Base-by-base conservation (phyloP, 2,888 invertebrate species). In the Apantesis nais region DNA sequence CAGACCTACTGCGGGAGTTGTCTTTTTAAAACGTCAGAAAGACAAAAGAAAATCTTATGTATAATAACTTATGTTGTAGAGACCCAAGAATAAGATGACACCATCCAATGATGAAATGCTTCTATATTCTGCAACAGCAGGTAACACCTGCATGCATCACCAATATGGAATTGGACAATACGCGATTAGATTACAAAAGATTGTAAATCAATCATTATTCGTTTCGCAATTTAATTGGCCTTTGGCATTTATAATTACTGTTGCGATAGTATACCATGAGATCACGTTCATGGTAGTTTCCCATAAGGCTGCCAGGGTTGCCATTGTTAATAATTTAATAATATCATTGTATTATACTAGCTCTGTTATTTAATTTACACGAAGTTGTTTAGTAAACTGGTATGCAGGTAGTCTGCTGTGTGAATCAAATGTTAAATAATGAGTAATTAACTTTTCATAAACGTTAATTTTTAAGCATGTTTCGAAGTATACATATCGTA, bases 141-240 rank as follows among this genome's bases (percentile, higher is more conserved):
- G 72, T 74, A 62, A 74, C 77, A 82, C 82, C 81, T 80, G 83
- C 75, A 68, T 60, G 11, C 11, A 71, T 62, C 73, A 74, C 71
- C 66, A 68, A 79, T 82, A 81, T 73, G 71, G 83, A 11, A 37
- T 37, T 66, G 62, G 58, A 82, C 78, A 81, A 72, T 78, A 82
- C 79, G 67, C 73, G 79, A 72, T 62, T 31, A 61, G 83, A 73
- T 74, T 84, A 78, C 77, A 73, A 80, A 83, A 74, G 73, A 78
- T 69, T 74, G 77, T 76, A 74, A 79, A 83, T 81, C 84, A 76
- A 83, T 84, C 78, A 77, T 78, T 74, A 69, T 68, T 63, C 74
- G 76, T 83, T 83, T 85, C 79, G 81, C 82, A 85, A 85, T 67
- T 77, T 79, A 81, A 81, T 86, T 80, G 81, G 76, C 74, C 76